Conservation (phyloP, 2,888 invertebrate genomes). For the Zhengitettix transpicula region DNA sequence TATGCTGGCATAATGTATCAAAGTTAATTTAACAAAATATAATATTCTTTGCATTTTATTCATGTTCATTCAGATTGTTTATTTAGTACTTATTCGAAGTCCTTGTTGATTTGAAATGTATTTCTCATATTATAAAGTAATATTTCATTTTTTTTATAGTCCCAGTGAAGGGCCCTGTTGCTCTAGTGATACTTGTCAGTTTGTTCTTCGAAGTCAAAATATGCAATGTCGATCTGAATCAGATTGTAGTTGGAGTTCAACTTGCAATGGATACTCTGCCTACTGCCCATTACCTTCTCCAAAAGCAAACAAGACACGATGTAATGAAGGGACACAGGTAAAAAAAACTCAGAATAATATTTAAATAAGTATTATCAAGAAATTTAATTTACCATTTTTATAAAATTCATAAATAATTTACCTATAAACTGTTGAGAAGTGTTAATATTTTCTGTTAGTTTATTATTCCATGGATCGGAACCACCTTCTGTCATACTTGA, state of each 20-base stretch:
- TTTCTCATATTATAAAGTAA: slow-evolving; percentile 1
- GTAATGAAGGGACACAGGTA: slow-evolving; percentile 75
- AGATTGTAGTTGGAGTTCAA: slow-evolving; percentile 79
- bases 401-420: too few species aligned
- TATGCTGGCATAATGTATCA: slow-evolving; percentile 19
- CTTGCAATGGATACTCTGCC: slow-evolving; percentile 70
- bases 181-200: slow-evolving; percentile 57
- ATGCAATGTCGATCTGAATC: slow-evolving; percentile 67
- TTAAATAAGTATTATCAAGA: too few species aligned
- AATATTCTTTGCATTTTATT: neutral
- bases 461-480: too few species aligned
- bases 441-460: too few species aligned
- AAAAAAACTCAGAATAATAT: slow-evolving; percentile 14
- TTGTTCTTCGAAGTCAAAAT: slow-evolving; percentile 44
- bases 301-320: slow-evolving; percentile 78
- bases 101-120: neutral
- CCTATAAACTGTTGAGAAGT: too few species aligned
- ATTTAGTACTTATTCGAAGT: neutral
- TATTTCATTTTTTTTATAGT: slow-evolving; percentile 29
- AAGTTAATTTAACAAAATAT: too few species aligned
- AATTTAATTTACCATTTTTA: too few species aligned
- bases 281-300: slow-evolving; percentile 75
- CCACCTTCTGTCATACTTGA: too few species aligned
- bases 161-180: slow-evolving; percentile 98
- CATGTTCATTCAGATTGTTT: neutral